Percentiles rank a stretch among this genome's conserved stretches.
Evolutionary conservation across 2,113 vertebrate species (phyloP).

Genomic region (Glareola pratincola): DNA sequence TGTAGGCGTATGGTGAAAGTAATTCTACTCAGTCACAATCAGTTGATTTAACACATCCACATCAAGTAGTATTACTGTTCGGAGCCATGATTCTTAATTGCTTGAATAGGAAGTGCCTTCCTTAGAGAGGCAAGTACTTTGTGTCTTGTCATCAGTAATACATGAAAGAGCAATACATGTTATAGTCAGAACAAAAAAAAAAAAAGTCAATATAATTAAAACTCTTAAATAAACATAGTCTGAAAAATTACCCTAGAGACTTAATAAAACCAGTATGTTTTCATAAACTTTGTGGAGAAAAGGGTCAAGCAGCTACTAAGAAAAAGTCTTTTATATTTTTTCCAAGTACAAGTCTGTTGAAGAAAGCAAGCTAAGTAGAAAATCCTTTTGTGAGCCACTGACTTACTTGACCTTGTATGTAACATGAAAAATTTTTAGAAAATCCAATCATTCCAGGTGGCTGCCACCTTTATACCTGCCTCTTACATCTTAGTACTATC

Average conservation of each 20-base stretch:
- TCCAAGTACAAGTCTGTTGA: neutral
- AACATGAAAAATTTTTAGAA: neutral
- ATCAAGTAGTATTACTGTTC: neutral
- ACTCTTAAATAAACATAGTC: neutral
- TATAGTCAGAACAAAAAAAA: neutral
- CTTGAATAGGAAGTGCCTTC: neutral
- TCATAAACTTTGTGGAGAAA: neutral
- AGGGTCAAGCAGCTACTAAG: neutral
- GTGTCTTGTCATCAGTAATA: neutral
- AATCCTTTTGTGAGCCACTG: neutral
- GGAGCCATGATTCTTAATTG: neutral
- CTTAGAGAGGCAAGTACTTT: neutral
- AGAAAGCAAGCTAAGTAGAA: neutral
- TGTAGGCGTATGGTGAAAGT: neutral
- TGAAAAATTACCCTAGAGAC: neutral
- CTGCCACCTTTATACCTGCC: neutral
- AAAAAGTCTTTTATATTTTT: neutral
- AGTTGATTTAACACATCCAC: neutral
- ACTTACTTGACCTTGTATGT: neutral
- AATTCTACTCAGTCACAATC: neutral
- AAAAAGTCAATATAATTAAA: neutral
- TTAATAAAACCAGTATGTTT: neutral
- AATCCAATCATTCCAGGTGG: neutral
- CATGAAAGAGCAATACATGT: neutral
- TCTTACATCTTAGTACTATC: neutral